Evolutionary conservation across 2,797 vertebrate species (phyloP), one percentile per base, ranked within the genome.

Genomic region (Setipinna tenuifilis): DNA sequence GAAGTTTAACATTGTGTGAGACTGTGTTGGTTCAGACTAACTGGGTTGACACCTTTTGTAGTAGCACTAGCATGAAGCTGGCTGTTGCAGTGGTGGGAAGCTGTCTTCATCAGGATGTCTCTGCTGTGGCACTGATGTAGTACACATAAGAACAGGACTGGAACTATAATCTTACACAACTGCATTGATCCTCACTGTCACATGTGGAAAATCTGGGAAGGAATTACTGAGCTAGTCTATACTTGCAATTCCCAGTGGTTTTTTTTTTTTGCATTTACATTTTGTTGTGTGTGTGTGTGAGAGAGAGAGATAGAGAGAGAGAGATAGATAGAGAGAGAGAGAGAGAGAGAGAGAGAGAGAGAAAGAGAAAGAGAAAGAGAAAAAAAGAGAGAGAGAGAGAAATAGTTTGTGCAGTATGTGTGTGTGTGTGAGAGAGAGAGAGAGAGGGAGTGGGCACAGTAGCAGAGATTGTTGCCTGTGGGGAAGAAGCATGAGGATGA

Each of bases 391-490:
- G 12, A 19, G 68, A 9, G 68, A 2, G 28, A 41, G 68, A n/a
- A n/a, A n/a, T 5, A 41, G 35, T 41, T 41, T 41, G 35, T 41
- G 35, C 5, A 31, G 23, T 65, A n/a, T 65, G 61, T 65, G 61
- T 65, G 61, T 65, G 61, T 65, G 61, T 65, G 23, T 65, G 25
- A 31, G 65, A 31, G 65, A 28, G 25, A 28, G 62, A 6, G 23
- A 0, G 12, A 19, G 68, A 9, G 68, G 2, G 28, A 41, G 68
- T 68, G 71, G 35, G 71, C 71, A 78, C 31, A 41, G 71, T 35
- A 78, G 71, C 71, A 41, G 7, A 78, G 71, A 78, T 78, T 78
- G 35, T 75, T 78, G 71, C 71, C 71, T 78, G 71, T 44, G 31
- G 71, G 71, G 71, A 78, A 44, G 71, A 17, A 19, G 31, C 71